Evolutionary conservation across 2,797 vertebrate genomes (phyloP).

Genomic region (Periparus ater): DNA sequence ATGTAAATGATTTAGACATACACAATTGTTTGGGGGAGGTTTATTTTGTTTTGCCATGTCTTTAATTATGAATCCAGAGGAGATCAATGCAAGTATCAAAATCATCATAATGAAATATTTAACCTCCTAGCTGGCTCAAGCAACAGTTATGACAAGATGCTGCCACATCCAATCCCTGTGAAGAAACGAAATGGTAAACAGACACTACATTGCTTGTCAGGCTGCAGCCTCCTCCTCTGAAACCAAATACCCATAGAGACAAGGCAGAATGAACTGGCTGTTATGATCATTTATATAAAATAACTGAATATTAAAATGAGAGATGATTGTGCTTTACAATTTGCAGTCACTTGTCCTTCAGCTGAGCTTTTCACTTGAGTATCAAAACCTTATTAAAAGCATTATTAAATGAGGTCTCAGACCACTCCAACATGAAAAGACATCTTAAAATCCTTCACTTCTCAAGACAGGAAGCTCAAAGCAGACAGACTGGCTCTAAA

Average conservation of each 20-base stretch:
- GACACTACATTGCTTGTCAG: background rate
- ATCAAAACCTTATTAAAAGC: background rate
- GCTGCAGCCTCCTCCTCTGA: background rate
- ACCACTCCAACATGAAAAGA: background rate
- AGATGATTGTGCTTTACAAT: background rate
- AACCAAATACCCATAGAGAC: background rate
- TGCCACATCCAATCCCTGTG: background rate
- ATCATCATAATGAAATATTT: conserved; percentile 7
- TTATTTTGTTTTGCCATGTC: conserved; percentile 12
- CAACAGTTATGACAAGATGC: background rate
- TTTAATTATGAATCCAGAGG: background rate
- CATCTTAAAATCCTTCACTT: background rate
- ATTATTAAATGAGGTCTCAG: background rate
- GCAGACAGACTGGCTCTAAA: background rate
- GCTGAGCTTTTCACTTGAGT: background rate
- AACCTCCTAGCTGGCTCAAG: background rate
- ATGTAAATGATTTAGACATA: conserved; percentile 28
- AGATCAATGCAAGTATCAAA: conserved; percentile 11
- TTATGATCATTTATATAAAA: background rate
- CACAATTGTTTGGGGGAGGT: background rate
- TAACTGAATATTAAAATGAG: background rate
- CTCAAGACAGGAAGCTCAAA: background rate
- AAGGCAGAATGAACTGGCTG: background rate
- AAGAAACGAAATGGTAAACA: background rate
- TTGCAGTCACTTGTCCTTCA: background rate